These are phyloP conservation scores for Poeciliopsis paucimaculata DNA, from an alignment of 2,797 vertebrate genomes.

Conservation along the genomic window DNA sequence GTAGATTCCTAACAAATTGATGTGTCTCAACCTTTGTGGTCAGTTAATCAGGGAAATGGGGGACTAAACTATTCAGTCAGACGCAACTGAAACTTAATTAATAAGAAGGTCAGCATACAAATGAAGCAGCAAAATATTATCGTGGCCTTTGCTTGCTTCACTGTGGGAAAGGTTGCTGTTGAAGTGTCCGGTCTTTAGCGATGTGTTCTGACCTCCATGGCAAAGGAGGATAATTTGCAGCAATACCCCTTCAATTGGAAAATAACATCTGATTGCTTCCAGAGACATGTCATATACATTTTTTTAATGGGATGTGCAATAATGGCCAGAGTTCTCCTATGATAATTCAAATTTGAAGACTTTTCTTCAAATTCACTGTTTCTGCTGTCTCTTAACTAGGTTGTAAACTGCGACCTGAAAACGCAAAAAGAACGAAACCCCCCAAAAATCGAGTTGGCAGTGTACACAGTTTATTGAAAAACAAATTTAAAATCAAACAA, in stretches of 20 bases:
- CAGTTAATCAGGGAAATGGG: neutral
- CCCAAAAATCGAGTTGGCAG: neutral
- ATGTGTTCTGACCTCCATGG: neutral
- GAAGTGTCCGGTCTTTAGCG: neutral
- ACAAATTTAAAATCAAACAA: neutral
- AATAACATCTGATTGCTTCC: neutral
- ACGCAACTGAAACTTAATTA: neutral
- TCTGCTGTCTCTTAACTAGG: neutral
- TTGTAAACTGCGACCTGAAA: neutral
- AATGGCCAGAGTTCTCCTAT: neutral
- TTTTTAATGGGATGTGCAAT: neutral
- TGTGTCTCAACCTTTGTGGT: neutral
- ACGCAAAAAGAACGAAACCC: neutral
- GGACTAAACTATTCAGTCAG: neutral
- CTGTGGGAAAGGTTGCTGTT: neutral
- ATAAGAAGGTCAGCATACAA: neutral
- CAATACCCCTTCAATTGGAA: neutral
- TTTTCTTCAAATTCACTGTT: too few species aligned
- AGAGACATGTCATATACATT: neutral
- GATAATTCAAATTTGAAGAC: neutral
- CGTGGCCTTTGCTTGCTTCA: neutral
- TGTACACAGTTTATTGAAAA: neutral
- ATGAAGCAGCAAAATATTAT: neutral
- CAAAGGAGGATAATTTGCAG: neutral
- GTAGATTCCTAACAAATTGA: neutral